Evolutionary conservation across 2,888 invertebrate species (phyloP).

Genomic region (Aporophyla nigra): DNA sequence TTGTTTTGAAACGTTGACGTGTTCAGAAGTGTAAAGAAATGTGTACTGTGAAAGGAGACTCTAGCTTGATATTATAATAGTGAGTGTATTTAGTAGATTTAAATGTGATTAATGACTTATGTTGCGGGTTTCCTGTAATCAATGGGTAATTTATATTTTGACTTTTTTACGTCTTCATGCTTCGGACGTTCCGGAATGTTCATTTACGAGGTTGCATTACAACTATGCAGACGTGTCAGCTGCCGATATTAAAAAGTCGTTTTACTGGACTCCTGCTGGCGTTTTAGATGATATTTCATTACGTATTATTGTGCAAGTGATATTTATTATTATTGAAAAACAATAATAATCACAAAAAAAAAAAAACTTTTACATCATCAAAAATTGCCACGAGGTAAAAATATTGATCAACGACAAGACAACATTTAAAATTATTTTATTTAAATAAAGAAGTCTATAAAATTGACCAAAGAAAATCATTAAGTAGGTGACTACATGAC

Average conservation of each 20-base stretch:
- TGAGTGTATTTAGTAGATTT: constrained; percentile 42
- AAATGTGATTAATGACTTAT: constrained; percentile 42
- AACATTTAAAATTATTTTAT: neutral
- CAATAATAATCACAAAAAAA: neutral
- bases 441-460: neutral
- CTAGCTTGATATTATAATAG: constrained; percentile 42
- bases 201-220: constrained; percentile 43
- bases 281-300: neutral
- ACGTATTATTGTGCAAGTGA: neutral
- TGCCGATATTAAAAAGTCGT: neutral
- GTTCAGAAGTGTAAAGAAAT: constrained; percentile 67
- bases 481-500: neutral
- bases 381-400: neutral
- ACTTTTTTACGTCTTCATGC: constrained; percentile 7
- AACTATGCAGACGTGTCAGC: constrained; percentile 48
- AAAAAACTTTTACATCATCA: no score
- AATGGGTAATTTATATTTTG: constrained; percentile 63
- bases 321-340: no score
- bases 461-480: neutral
- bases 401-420: neutral
- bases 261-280: neutral
- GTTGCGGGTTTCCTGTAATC: constrained; percentile 30
- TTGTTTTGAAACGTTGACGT: constrained; percentile 72
- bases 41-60: constrained; percentile 59
- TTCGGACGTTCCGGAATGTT: neutral